Conservation (phyloP, 2,113 vertebrate genomes). For the Grammomys surdaster region DNA sequence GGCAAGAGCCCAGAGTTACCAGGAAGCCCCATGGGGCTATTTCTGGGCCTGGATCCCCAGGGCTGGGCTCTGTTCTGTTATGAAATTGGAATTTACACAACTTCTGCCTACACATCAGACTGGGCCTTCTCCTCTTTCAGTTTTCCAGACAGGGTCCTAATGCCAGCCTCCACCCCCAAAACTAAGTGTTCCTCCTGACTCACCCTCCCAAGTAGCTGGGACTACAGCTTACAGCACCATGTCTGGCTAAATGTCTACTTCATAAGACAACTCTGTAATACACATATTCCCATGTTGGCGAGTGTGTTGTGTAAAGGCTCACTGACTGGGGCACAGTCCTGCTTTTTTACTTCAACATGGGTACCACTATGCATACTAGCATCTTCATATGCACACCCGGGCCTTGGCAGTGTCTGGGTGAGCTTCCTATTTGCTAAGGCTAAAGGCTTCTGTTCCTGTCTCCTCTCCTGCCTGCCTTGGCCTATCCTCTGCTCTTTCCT, state of each 20-base stretch:
- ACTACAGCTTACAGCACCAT: not conserved
- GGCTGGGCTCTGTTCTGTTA: not conserved
- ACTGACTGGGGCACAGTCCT: rapidly evolving
- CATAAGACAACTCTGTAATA: rapidly evolving
- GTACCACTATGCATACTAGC: rapidly evolving
- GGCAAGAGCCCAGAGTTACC: rapidly evolving
- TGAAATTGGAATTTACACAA: not conserved
- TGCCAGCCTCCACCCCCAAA: not conserved
- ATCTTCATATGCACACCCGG: not conserved
- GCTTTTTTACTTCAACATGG: rapidly evolving
- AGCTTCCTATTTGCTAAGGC: not conserved
- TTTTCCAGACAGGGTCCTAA: not conserved
- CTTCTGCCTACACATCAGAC: not conserved
- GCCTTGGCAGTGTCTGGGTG: not conserved
- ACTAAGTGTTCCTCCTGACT: not conserved
- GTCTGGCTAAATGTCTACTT: not conserved
- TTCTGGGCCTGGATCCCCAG: not conserved
- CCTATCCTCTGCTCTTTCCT: not conserved
- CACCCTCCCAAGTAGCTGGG: not conserved
- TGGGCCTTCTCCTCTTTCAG: not conserved
- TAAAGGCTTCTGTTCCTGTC: not conserved
- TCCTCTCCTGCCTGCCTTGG: not conserved
- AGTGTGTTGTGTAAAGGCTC: rapidly evolving
- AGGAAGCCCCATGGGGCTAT: no score
- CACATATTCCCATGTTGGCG: rapidly evolving